phyloP scores from a whole-genome alignment of 2,888 invertebrate genomes.

The Pristionchus exspectatus region DNA sequence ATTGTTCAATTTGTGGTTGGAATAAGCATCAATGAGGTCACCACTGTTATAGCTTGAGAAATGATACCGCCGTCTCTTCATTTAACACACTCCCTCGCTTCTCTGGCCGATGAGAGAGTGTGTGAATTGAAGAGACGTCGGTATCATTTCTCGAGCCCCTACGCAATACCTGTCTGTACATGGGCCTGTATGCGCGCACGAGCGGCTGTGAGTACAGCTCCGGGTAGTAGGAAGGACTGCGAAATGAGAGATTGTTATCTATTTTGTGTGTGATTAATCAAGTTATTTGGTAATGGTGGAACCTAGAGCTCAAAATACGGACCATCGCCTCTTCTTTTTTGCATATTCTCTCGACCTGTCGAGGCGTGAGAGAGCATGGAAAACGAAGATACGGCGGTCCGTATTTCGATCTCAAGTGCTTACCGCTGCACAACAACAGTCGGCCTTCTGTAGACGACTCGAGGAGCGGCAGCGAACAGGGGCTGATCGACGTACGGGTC shows the following conservation, averaged over 20 bases:
- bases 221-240: conserved; percentile 24
- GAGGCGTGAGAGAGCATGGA: too few relatives aligned
- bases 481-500: conserved; percentile 17
- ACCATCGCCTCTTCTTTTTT: too few relatives aligned
- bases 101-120: too few relatives aligned
- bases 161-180: conserved; percentile 32
- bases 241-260: too few relatives aligned
- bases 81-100: too few relatives aligned
- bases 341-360: neutral
- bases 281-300: too few relatives aligned
- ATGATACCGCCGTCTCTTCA: too few relatives aligned
- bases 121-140: too few relatives aligned
- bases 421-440: conserved; percentile 25
- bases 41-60: neutral
- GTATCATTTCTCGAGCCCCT: neutral
- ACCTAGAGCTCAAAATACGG: too few relatives aligned
- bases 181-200: neutral
- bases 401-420: neutral
- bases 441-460: conserved; percentile 46
- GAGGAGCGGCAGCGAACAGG: conserved; percentile 20
- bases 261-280: too few relatives aligned
- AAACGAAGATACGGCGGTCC: too few relatives aligned
- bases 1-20: neutral
- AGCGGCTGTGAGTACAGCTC: conserved; percentile 16
- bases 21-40: neutral